Conservation (phyloP, 2,888 invertebrate genomes). For the Acanthoscelides obtectus region DNA sequence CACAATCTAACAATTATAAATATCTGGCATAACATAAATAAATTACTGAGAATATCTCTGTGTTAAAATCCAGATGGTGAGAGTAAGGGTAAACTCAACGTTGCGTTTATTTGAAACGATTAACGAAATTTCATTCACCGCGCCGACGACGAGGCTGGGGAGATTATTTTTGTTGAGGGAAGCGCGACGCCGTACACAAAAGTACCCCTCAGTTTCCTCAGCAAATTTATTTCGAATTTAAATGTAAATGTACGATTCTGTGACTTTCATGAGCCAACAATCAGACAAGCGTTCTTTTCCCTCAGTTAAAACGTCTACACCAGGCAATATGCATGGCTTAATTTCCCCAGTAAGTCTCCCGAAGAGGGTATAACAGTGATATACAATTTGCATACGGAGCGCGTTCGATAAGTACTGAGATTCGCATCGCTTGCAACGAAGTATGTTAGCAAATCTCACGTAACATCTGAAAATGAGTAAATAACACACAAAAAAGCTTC, state of each 20-base stretch:
- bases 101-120: background rate
- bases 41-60: background rate
- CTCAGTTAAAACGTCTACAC: background rate
- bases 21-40: too few relatives aligned
- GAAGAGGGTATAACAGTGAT: background rate
- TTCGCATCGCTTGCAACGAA: too few relatives aligned
- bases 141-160: background rate
- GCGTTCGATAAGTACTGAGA: too few relatives aligned
- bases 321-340: background rate
- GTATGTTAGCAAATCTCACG: too few relatives aligned
- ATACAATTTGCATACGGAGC: background rate
- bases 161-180: background rate
- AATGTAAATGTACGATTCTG: background rate
- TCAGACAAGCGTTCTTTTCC: background rate
- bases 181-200: background rate
- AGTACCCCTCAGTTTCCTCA: background rate
- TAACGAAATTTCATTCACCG: background rate
- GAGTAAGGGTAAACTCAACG: background rate
- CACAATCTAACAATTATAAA: too few relatives aligned
- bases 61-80: background rate
- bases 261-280: background rate
- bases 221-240: background rate
- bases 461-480: too few relatives aligned
- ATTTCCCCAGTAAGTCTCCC: background rate
- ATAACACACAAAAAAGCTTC: too few relatives aligned